These are phyloP conservation scores for Darevskia nairensis DNA, from an alignment of 2,797 vertebrate species.

Conservation along the genomic window DNA sequence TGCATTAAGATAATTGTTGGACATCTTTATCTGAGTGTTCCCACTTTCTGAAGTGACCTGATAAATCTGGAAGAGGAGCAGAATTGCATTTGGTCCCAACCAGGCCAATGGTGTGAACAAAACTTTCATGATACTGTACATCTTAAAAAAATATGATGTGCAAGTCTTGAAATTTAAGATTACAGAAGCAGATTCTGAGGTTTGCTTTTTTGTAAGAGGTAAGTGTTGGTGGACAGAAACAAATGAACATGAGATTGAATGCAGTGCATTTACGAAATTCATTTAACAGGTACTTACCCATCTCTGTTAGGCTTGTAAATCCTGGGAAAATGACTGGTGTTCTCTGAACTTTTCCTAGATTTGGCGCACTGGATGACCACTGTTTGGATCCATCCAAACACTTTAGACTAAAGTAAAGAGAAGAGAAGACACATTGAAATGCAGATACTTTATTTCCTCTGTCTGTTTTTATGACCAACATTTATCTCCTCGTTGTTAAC, in stretches of 20 bases:
- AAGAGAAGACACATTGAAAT: constrained; percentile 19
- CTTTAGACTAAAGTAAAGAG: constrained; percentile 81
- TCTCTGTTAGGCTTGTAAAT: constrained; percentile 93
- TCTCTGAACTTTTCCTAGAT: constrained; percentile 91
- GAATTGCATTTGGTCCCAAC: background rate
- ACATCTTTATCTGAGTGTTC: background rate
- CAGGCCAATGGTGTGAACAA: background rate
- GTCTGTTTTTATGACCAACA: too few species aligned
- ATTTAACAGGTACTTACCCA: constrained; percentile 80
- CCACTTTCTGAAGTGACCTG: background rate
- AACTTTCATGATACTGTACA: background rate
- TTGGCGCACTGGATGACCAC: constrained; percentile 93
- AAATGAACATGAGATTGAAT: background rate
- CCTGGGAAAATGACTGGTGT: constrained; percentile 89
- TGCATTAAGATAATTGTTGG: background rate
- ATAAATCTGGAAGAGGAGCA: background rate
- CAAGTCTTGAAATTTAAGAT: background rate
- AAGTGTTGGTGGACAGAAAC: background rate
- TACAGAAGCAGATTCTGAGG: background rate
- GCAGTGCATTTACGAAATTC: constrained; percentile 21
- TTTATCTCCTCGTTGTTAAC: too few species aligned
- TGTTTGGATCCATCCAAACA: constrained; percentile 90
- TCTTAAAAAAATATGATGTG: background rate
- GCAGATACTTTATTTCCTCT: background rate
- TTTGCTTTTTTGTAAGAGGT: background rate